phyloP scores from a whole-genome alignment of 2,797 vertebrate genomes.

The Molossus alvarezi region DNA sequence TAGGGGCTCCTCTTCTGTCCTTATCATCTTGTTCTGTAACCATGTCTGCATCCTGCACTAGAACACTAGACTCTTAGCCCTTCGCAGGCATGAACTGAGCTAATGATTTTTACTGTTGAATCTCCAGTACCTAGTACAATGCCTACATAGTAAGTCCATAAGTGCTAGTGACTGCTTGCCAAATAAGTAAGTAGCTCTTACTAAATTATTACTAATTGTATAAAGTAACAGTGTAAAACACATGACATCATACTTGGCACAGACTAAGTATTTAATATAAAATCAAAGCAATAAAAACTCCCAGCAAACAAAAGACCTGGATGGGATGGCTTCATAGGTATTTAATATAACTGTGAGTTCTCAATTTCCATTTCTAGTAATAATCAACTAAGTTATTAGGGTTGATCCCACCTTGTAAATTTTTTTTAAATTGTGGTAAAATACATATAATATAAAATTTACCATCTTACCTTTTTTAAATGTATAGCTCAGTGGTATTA shows the following conservation, averaged over 20 bases:
- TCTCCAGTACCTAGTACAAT: background rate
- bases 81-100: background rate
- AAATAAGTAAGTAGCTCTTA: background rate
- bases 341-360: background rate
- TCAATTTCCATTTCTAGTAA: background rate
- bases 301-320: background rate
- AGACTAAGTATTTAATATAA: background rate
- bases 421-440: background rate
- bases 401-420: background rate
- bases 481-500: background rate
- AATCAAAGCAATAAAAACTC: background rate
- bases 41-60: no score
- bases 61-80: background rate
- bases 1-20: background rate
- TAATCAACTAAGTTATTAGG: background rate
- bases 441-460: slow-evolving; percentile 10
- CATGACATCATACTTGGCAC: background rate
- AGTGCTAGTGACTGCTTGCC: background rate
- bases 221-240: background rate
- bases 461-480: background rate
- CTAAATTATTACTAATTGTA: background rate
- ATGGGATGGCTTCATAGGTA: background rate
- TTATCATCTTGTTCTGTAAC: background rate
- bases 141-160: background rate
- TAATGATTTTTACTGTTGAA: background rate